A percentile compares a stretch with the other conserved stretches of the same genome.
Conservation (phyloP, 2,113 vertebrate genomes). For the Pelodiscus sinensis region DNA sequence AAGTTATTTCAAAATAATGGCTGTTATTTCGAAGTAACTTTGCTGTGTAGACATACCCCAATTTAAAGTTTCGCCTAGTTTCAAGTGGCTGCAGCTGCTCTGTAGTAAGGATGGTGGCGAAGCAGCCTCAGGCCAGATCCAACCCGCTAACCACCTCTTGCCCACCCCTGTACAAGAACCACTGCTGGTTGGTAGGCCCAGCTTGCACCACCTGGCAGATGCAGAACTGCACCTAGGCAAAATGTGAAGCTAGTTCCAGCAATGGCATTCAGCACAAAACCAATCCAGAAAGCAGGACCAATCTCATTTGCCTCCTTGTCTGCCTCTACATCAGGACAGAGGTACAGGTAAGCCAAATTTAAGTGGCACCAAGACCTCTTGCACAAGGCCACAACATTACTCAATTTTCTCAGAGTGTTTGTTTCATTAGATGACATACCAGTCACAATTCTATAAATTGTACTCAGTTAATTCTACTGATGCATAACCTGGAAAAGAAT, state of each 20-base stretch:
- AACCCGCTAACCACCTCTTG: too few relatives aligned
- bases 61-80: too few relatives aligned
- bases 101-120: too few relatives aligned
- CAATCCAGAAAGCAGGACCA: background rate
- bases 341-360: background rate
- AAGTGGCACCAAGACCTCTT: background rate
- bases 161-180: background rate
- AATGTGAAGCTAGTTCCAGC: background rate
- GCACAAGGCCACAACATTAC: background rate
- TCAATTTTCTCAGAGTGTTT: background rate
- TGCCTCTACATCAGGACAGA: background rate
- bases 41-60: too few relatives aligned
- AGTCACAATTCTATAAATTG: background rate
- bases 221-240: background rate
- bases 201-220: background rate
- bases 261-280: background rate
- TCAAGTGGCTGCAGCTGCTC: too few relatives aligned
- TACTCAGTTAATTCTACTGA: background rate
- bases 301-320: background rate
- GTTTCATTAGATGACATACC: too few relatives aligned
- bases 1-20: too few relatives aligned
- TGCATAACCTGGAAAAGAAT: background rate
- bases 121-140: too few relatives aligned
- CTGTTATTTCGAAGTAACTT: too few relatives aligned
- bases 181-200: background rate